Percentiles rank a stretch among this genome's conserved stretches.
Evolutionary conservation across 37 sponge, comb jelly and placozoan species (phyloP).

Genomic region (Ianthella basta): DNA sequence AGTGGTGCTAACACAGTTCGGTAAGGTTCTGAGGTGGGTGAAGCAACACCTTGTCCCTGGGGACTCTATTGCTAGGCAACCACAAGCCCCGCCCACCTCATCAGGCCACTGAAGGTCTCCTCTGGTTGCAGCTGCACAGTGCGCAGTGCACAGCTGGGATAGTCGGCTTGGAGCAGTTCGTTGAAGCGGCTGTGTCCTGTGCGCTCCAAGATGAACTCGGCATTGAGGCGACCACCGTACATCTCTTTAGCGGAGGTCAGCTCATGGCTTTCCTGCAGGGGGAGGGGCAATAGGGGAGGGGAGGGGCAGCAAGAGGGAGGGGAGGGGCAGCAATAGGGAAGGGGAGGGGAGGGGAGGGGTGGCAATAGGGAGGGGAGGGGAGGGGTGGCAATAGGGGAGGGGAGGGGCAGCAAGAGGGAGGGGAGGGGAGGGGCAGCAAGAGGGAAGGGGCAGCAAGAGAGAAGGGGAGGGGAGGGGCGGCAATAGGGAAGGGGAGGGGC

Average conservation of each 20-base stretch:
- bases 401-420: not conserved
- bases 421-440: constrained; percentile 11
- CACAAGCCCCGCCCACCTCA: constrained; percentile 56
- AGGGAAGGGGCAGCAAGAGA: not conserved
- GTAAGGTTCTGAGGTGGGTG: no score
- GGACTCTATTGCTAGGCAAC: not conserved
- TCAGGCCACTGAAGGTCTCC: constrained; percentile 50
- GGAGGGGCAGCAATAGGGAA: not conserved
- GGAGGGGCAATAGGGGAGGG: not conserved
- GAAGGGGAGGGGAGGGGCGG: not conserved
- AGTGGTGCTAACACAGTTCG: no score
- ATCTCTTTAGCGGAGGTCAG: constrained; percentile 67
- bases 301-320: not conserved
- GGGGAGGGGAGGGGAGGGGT: not conserved
- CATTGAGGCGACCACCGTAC: constrained; percentile 82
- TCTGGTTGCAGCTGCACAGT: constrained; percentile 79
- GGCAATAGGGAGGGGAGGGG: not conserved
- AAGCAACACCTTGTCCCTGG: no score
- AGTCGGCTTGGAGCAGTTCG: constrained; percentile 62
- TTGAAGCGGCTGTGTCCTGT: constrained; percentile 47
- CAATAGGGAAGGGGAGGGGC: not conserved
- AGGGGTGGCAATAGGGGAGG: not conserved
- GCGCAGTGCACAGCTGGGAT: constrained; percentile 60
- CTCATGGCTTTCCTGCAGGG: constrained; percentile 61
- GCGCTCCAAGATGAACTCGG: constrained; percentile 80